These are phyloP conservation scores for Sminthurinus aureus DNA, from an alignment of 2,888 invertebrate genomes.

Conservation along the genomic window DNA sequence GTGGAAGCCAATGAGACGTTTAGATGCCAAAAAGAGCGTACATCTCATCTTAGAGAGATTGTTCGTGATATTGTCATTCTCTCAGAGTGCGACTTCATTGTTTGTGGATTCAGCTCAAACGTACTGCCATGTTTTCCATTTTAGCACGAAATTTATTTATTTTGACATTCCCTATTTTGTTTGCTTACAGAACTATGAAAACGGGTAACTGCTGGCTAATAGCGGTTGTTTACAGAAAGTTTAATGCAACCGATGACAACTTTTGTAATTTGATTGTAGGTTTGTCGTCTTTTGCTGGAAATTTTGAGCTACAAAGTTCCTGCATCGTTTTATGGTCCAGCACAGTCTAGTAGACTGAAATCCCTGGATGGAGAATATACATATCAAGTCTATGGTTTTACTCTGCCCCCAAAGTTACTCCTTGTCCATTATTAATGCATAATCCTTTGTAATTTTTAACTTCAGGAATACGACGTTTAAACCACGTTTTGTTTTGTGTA, in stretches of 20 bases:
- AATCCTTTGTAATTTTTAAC: too few relatives aligned
- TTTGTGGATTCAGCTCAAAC: constrained; percentile 44
- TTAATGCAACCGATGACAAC: too few relatives aligned
- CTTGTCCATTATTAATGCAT: too few relatives aligned
- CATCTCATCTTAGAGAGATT: neutral
- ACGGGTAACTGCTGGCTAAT: too few relatives aligned
- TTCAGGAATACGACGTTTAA: too few relatives aligned
- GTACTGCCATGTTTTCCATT: constrained; percentile 22
- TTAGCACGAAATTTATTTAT: neutral
- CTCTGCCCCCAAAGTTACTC: too few relatives aligned
- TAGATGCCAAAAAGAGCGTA: neutral
- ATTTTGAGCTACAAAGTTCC: constrained; percentile 2
- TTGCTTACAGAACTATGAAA: too few relatives aligned
- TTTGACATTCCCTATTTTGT: neutral
- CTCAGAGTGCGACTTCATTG: constrained; percentile 36
- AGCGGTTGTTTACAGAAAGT: too few relatives aligned
- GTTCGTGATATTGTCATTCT: constrained; percentile 31
- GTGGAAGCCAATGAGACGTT: constrained; percentile 4
- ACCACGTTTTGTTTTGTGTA: too few relatives aligned
- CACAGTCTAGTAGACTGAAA: constrained; percentile 21
- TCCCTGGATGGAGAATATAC: constrained; percentile 28
- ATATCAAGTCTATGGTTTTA: constrained; percentile 22
- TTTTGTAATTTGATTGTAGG: too few relatives aligned
- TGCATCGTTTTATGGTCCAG: neutral
- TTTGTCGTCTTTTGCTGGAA: constrained; percentile 33